These are phyloP conservation scores for Campylomormyrus numenius DNA, from an alignment of 2,113 vertebrate genomes.

Conservation along the genomic window DNA sequence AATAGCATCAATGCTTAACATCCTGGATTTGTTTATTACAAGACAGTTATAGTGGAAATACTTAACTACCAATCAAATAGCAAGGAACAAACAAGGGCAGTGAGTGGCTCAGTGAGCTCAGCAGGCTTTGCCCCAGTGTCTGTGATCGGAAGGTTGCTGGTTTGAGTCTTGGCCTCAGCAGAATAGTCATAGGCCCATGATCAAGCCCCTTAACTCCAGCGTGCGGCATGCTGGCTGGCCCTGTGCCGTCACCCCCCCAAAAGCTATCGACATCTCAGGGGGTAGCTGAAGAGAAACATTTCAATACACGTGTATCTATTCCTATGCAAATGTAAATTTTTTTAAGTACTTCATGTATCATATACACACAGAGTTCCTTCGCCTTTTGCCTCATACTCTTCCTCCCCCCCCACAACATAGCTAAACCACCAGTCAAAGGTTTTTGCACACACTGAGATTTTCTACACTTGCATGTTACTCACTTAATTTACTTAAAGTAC, in stretches of 20 bases:
- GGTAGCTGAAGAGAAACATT: neutral
- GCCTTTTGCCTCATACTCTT: neutral
- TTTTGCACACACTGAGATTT: too few relatives aligned
- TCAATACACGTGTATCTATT: neutral
- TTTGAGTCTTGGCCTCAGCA: neutral
- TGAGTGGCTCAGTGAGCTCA: neutral
- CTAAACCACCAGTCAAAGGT: too few relatives aligned
- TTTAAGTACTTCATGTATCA: neutral
- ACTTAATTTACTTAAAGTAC: too few relatives aligned
- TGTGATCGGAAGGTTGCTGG: neutral
- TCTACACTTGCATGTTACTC: too few relatives aligned
- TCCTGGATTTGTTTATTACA: neutral
- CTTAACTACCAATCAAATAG: neutral
- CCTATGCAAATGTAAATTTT: neutral
- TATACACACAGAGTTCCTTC: neutral
- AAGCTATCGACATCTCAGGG: neutral
- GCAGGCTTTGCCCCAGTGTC: neutral
- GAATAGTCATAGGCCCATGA: neutral
- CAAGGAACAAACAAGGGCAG: too few relatives aligned
- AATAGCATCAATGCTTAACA: neutral
- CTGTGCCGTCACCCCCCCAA: neutral
- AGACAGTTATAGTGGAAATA: neutral
- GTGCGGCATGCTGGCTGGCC: neutral
- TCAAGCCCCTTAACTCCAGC: neutral
- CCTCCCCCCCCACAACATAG: neutral